These are phyloP conservation scores for Scortum barcoo DNA, from an alignment of 2,113 vertebrate genomes.

Conservation along the genomic window DNA sequence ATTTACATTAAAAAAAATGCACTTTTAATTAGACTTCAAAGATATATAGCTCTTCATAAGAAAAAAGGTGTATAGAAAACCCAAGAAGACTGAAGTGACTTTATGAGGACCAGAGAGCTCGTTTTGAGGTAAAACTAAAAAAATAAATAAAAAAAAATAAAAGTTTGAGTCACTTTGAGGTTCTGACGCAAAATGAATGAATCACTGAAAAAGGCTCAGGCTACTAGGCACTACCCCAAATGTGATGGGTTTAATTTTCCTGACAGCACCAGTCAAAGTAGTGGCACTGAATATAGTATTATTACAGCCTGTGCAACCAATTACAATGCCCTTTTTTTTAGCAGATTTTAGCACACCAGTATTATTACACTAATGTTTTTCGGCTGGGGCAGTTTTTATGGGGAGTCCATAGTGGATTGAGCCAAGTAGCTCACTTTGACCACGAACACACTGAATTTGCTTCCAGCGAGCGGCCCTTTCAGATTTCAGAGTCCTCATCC, in stretches of 20 bases:
- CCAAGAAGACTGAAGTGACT: not conserved
- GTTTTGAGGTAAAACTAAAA: not conserved
- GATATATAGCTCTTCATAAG: no score
- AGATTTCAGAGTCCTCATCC: constrained; percentile 65
- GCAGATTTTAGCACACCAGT: no score
- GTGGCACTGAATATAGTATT: not conserved
- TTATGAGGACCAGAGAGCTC: constrained; percentile 1
- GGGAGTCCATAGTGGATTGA: not conserved
- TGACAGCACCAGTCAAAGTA: constrained; percentile 12
- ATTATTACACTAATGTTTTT: not conserved
- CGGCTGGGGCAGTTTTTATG: constrained; percentile 4
- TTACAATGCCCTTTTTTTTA: no score
- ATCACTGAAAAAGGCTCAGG: constrained; percentile 30
- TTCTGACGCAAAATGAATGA: constrained; percentile 45
- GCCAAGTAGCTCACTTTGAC: constrained; percentile 25
- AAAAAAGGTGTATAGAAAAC: not conserved
- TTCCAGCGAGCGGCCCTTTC: constrained; percentile 36
- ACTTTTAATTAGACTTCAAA: no score
- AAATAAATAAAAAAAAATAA: constrained; percentile 15
- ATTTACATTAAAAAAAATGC: no score
- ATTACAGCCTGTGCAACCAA: not conserved
- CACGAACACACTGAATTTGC: constrained; percentile 14
- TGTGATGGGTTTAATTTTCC: constrained; percentile 27
- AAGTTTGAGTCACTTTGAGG: constrained; percentile 33
- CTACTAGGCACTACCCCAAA: constrained; percentile 1